Conservation (phyloP, 1,140 invertebrate genomes). For the Euwallacea fornicatus region DNA sequence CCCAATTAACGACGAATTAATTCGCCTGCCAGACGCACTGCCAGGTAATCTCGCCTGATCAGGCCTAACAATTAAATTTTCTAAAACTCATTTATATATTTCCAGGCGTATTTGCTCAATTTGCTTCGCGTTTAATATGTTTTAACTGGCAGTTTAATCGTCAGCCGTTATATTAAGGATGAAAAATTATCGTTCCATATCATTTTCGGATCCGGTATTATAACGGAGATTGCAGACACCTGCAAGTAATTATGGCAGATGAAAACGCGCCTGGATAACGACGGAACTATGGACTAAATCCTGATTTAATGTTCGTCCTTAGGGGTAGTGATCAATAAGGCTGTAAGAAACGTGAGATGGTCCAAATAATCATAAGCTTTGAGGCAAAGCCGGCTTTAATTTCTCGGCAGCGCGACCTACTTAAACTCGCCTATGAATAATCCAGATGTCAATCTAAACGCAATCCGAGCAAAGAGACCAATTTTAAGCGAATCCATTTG, state of each 20-base stretch:
- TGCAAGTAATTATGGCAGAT: background rate
- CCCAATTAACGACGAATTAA: background rate
- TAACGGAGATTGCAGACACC: background rate
- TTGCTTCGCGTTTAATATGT: constrained; percentile 2
- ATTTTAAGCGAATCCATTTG: no score
- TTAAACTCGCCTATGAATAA: no score
- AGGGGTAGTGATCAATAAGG: no score
- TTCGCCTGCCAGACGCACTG: background rate
- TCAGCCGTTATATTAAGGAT: background rate
- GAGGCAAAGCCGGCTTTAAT: no score
- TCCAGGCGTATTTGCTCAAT: constrained; percentile 2
- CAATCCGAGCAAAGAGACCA: no score
- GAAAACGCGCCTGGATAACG: no score
- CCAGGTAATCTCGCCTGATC: background rate
- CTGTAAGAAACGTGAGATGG: no score
- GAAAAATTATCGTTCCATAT: constrained; percentile 7
- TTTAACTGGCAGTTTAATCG: constrained; percentile 4
- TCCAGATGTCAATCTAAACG: no score
- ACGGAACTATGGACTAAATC: no score
- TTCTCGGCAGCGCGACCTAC: no score
- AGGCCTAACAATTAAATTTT: background rate
- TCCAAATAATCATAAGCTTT: no score
- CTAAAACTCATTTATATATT: constrained; percentile 6
- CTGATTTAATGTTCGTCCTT: no score
- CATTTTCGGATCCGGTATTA: background rate